These are phyloP conservation scores for Brachionus paranguensis DNA, from an alignment of 1,140 invertebrate genomes.

Conservation along the genomic window DNA sequence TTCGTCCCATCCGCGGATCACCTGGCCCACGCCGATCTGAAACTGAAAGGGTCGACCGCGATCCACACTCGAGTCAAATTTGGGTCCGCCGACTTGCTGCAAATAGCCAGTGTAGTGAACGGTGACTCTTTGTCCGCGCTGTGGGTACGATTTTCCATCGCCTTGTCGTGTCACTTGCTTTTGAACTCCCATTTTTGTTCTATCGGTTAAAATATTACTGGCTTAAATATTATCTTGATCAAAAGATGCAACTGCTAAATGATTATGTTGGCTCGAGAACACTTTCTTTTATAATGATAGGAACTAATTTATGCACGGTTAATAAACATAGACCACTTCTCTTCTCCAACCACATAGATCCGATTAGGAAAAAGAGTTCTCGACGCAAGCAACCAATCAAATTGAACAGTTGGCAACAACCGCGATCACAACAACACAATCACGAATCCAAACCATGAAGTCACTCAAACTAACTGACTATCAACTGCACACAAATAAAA, in stretches of 20 bases:
- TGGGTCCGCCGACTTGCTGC: constrained; percentile 65
- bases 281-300: background rate
- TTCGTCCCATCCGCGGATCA: constrained; percentile 70
- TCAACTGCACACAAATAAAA: background rate
- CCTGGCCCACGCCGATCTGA: constrained; percentile 70
- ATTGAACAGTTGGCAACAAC: background rate
- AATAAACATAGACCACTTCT: background rate
- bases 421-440: background rate
- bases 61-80: constrained; percentile 74
- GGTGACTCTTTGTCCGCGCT: constrained; percentile 23
- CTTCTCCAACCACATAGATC: background rate
- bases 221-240: background rate
- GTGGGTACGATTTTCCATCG: constrained; percentile 15
- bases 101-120: constrained; percentile 36
- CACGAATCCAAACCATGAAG: background rate
- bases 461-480: background rate
- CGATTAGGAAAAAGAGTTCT: background rate
- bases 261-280: background rate
- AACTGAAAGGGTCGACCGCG: constrained; percentile 71
- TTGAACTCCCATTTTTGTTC: background rate
- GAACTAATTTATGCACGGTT: background rate
- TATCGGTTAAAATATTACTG: background rate
- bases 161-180: constrained; percentile 26
- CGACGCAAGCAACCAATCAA: background rate
- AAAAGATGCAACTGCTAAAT: background rate